phyloP scores from a whole-genome alignment of 2,113 vertebrate genomes.

The Bostrychus sinensis region DNA sequence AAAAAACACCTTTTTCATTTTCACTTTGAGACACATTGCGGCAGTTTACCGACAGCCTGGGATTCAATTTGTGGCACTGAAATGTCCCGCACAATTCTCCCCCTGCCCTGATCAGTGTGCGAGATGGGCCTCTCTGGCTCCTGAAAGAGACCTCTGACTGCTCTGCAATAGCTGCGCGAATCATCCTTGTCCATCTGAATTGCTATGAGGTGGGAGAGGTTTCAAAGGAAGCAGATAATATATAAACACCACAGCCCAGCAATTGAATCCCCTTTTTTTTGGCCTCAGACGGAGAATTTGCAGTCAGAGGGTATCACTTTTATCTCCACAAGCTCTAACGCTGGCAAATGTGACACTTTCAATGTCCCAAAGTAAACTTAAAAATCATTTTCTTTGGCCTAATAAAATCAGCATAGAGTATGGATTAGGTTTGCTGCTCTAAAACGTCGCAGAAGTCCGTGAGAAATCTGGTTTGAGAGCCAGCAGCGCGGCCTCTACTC shows the following conservation, averaged over 20 bases:
- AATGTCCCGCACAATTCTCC: constrained; percentile 58
- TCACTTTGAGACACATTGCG: constrained; percentile 62
- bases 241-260: constrained; percentile 37
- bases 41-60: constrained; percentile 70
- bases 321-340: constrained; percentile 10
- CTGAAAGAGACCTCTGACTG: constrained; percentile 57
- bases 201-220: constrained; percentile 30
- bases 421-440: constrained; percentile 32
- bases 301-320: constrained; percentile 21
- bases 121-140: constrained; percentile 55
- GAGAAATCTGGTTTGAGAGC: constrained; percentile 35
- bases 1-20: constrained; percentile 57
- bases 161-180: constrained; percentile 50
- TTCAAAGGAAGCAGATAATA: constrained; percentile 55
- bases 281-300: constrained; percentile 25
- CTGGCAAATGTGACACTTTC: constrained; percentile 25
- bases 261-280: constrained; percentile 35
- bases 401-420: constrained; percentile 8
- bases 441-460: constrained; percentile 28
- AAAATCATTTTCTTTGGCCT: constrained; percentile 8
- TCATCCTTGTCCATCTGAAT: constrained; percentile 73
- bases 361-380: constrained; percentile 12
- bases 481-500: constrained; percentile 9
- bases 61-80: constrained; percentile 78
- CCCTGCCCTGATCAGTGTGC: constrained; percentile 56